These are phyloP conservation scores for Campoplex nolae DNA, from an alignment of 2,888 invertebrate species.

Conservation along the genomic window DNA sequence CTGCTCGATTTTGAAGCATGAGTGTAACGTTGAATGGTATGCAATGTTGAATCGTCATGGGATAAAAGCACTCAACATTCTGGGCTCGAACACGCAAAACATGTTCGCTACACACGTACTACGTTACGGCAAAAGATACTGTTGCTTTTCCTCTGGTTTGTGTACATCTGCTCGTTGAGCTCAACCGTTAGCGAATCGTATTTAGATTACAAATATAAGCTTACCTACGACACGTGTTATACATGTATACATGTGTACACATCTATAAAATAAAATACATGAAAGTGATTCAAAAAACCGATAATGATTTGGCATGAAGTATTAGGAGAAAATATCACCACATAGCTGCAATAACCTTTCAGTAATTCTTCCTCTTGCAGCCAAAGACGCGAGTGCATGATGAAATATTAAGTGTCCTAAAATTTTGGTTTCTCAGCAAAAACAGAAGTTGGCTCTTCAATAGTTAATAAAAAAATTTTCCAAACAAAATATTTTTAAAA, in stretches of 20 bases:
- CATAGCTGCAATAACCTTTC: background rate
- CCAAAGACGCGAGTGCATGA: background rate
- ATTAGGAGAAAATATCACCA: background rate
- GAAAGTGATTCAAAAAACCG: background rate
- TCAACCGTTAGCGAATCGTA: constrained; percentile 18
- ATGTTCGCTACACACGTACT: constrained; percentile 58
- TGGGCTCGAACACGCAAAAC: constrained; percentile 51
- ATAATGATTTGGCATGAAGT: background rate
- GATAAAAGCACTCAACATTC: constrained; percentile 64
- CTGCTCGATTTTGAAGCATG: constrained; percentile 60
- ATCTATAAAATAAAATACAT: background rate
- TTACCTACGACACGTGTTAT: background rate
- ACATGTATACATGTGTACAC: background rate
- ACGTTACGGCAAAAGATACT: constrained; percentile 40
- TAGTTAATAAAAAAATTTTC: no score
- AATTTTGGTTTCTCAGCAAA: background rate
- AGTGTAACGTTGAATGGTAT: constrained; percentile 58
- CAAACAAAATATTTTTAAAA: no score
- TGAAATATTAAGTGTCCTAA: background rate
- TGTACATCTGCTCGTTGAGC: constrained; percentile 15
- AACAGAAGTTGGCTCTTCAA: background rate
- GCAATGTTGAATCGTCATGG: constrained; percentile 54
- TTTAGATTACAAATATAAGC: background rate
- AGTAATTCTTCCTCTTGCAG: background rate
- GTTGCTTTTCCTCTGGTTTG: constrained; percentile 43